Percentiles rank a stretch among this genome's conserved stretches.
phyloP scores from a whole-genome alignment of 35 echinoderm and acorn worm species.

The Acanthaster planci region DNA sequence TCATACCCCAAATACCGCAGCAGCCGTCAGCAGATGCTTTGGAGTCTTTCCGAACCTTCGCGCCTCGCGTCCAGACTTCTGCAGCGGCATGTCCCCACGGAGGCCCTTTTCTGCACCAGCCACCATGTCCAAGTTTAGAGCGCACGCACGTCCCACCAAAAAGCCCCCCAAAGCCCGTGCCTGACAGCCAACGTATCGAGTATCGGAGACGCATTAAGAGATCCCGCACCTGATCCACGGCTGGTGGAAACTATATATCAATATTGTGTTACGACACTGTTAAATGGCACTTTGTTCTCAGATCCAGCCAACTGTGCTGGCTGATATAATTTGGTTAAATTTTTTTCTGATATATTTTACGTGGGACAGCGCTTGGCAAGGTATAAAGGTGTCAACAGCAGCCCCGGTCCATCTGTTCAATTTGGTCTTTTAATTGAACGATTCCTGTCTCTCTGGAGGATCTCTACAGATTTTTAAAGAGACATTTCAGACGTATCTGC shows the following conservation, averaged over 20 bases:
- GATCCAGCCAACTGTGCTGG: background rate
- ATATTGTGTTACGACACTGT: slow-evolving; percentile 5
- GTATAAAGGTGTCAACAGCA: background rate
- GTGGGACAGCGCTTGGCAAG: background rate
- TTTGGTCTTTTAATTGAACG: background rate
- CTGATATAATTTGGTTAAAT: background rate
- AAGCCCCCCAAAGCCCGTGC: background rate
- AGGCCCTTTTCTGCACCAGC: too few relatives aligned
- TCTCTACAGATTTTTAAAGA: too few relatives aligned
- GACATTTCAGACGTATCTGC: too few relatives aligned
- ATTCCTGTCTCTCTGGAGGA: too few relatives aligned
- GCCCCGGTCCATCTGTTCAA: background rate
- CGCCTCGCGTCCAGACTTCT: too few relatives aligned
- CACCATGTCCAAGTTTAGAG: too few relatives aligned
- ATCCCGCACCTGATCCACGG: too few relatives aligned
- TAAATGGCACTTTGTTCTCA: slow-evolving; percentile 7
- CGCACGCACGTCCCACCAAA: too few relatives aligned
- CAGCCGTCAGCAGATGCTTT: too few relatives aligned
- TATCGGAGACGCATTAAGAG: background rate
- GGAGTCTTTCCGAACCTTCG: too few relatives aligned
- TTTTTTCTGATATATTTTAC: slow-evolving; percentile 9
- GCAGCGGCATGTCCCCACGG: too few relatives aligned
- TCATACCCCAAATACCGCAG: too few relatives aligned
- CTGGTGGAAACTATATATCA: background rate
- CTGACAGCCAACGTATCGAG: background rate